phyloP scores from a whole-genome alignment of 2,113 vertebrate species.

The Sclerurus mexicanus region DNA sequence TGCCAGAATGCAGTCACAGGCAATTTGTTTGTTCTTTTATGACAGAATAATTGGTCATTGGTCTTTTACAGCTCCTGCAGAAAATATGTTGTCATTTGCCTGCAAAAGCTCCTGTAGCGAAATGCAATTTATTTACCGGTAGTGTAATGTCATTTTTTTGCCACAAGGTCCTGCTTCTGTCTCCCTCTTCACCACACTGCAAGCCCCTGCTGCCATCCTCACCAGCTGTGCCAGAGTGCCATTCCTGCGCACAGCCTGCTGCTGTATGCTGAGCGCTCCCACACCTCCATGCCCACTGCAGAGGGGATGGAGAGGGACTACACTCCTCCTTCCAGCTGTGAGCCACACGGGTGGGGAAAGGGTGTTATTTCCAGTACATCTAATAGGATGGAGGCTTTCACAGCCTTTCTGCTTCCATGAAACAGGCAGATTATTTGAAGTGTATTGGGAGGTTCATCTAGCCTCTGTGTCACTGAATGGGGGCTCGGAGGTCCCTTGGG shows the following conservation, averaged over 20 bases:
- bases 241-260: neutral
- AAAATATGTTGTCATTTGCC: neutral
- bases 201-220: neutral
- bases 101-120: neutral
- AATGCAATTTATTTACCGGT: neutral
- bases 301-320: neutral
- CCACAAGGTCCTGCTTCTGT: neutral
- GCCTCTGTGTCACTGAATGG: neutral
- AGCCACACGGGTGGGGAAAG: neutral
- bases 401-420: neutral
- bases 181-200: neutral
- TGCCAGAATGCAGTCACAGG: neutral
- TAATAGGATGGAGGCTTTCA: neutral
- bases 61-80: neutral
- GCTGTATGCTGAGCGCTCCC: neutral
- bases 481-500: neutral
- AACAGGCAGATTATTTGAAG: neutral
- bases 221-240: neutral
- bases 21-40: neutral
- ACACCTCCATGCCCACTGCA: neutral
- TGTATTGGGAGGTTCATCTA: neutral
- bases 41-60: neutral
- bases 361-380: neutral
- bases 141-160: neutral
- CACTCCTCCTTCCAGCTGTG: neutral